Percentiles rank a stretch among this genome's conserved stretches.
These are phyloP conservation scores for Lepidurus packardi DNA, from an alignment of 1,140 invertebrate genomes.

Conservation along the genomic window DNA sequence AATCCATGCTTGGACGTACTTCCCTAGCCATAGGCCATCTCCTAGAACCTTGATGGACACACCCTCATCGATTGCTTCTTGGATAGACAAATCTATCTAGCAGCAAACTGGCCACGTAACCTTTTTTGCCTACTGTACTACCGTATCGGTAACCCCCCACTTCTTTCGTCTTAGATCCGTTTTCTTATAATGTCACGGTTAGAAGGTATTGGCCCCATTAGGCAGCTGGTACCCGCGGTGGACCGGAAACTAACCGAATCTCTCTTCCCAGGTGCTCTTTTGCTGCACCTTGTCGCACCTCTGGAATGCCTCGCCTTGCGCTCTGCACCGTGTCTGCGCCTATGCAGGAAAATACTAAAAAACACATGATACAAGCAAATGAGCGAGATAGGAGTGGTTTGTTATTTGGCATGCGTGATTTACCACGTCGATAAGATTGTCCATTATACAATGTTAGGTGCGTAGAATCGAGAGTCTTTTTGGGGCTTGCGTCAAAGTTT, in stretches of 20 bases:
- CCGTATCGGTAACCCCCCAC: too few species aligned
- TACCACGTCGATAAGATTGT: too few species aligned
- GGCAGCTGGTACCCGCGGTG: background rate
- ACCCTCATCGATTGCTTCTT: background rate
- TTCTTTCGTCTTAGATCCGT: background rate
- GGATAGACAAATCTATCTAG: background rate
- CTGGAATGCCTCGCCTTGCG: too few species aligned
- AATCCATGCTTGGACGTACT: constrained; percentile 3
- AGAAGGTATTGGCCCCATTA: background rate
- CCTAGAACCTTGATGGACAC: background rate
- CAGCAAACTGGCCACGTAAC: background rate
- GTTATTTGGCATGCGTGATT: too few species aligned
- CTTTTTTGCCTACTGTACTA: background rate
- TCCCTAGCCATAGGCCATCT: background rate
- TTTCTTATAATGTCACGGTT: background rate
- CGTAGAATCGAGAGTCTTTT: too few species aligned
- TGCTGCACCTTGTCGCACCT: background rate
- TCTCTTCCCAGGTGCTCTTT: background rate
- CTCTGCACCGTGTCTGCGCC: too few species aligned
- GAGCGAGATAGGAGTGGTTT: too few species aligned
- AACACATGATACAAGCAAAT: too few species aligned
- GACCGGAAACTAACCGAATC: background rate
- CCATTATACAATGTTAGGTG: too few species aligned
- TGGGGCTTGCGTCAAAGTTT: too few species aligned
- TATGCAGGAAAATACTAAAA: too few species aligned